A percentile compares a stretch with the other conserved stretches of the same genome.
These are phyloP conservation scores for Julus scandinavius DNA, from an alignment of 2,888 invertebrate genomes.

Conservation along the genomic window DNA sequence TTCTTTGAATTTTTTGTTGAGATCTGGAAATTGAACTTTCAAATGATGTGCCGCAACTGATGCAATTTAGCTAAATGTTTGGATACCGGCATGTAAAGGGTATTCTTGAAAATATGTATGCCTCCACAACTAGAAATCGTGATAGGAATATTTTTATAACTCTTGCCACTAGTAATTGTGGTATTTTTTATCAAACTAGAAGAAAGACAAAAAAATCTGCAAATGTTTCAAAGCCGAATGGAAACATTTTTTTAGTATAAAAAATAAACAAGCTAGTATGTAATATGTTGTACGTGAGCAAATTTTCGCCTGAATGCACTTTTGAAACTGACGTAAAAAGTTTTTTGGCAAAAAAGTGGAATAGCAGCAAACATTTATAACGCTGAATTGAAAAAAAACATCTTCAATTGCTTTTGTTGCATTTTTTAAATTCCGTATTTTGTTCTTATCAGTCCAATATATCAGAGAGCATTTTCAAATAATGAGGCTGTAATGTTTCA, in stretches of 20 bases:
- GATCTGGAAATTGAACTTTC: not conserved
- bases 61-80: slow-evolving; percentile 5
- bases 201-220: not conserved
- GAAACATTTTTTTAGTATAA: not conserved
- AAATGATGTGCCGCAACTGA: not conserved
- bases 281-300: slow-evolving; percentile 25
- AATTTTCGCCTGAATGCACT: not conserved
- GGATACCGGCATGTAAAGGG: not conserved
- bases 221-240: slow-evolving; percentile 3
- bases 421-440: not conserved
- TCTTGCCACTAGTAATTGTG: not conserved
- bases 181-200: not conserved
- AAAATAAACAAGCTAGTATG: not conserved
- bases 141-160: not conserved
- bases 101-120: not conserved
- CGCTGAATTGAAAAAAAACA: not conserved
- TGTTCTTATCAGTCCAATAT: not conserved
- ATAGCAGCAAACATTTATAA: slow-evolving; percentile 13
- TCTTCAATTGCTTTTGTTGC: not conserved
- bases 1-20: not conserved
- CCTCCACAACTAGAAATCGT: not conserved
- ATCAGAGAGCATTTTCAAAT: not conserved
- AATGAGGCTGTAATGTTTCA: not conserved
- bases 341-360: not conserved
- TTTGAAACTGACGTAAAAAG: not conserved